A percentile compares a stretch with the other conserved stretches of the same genome.
These are phyloP conservation scores for Trissolcus brochymenae DNA, from an alignment of 2,888 invertebrate species.

Conservation along the genomic window DNA sequence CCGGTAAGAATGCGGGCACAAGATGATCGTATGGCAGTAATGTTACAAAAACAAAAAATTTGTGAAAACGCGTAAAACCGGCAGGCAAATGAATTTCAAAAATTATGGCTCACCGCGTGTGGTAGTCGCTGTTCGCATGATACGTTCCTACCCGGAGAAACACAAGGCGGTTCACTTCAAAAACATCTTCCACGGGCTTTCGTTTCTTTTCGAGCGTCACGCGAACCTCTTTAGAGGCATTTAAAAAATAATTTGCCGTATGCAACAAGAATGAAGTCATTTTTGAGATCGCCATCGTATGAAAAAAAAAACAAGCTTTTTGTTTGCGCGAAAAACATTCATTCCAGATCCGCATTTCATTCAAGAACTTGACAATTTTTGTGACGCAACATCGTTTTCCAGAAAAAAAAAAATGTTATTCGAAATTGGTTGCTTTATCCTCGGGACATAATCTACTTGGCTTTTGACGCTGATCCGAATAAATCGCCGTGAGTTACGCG, in stretches of 20 bases:
- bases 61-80: constrained; percentile 29
- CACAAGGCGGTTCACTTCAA: constrained; percentile 64
- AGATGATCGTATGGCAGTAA: too few relatives aligned
- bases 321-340: constrained; percentile 43
- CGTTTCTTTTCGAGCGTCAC: constrained; percentile 62
- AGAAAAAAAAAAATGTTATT: too few relatives aligned
- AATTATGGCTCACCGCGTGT: constrained; percentile 1
- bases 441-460: constrained; percentile 78
- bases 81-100: constrained; percentile 38
- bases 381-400: too few relatives aligned
- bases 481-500: constrained; percentile 77
- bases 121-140: constrained; percentile 21
- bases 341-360: constrained; percentile 1
- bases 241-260: constrained; percentile 26
- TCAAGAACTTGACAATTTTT: constrained; percentile 60
- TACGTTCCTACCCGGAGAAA: constrained; percentile 42
- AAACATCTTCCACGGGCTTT: constrained; percentile 61
- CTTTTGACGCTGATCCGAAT: constrained; percentile 80
- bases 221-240: constrained; percentile 64
- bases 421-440: constrained; percentile 28
- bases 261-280: constrained; percentile 25
- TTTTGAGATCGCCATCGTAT: background rate
- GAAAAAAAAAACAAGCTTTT: background rate
- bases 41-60: constrained; percentile 1
- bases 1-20: too few relatives aligned